Percentiles rank a stretch among this genome's conserved stretches.
Conservation (phyloP, 2,797 vertebrate species). For the Lacerta viridis region DNA sequence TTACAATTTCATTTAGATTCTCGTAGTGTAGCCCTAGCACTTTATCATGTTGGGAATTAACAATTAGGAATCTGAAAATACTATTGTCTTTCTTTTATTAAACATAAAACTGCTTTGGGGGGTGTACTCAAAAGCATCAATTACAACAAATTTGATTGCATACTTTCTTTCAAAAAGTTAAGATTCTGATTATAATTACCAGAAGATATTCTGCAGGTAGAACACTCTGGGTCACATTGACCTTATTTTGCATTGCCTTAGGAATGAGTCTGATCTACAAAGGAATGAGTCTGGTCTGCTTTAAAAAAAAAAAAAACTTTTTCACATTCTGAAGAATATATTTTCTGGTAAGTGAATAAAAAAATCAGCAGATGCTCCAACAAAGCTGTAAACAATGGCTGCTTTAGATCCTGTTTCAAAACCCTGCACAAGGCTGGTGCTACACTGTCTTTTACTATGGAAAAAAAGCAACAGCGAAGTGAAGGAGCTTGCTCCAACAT, state of each 20-base stretch:
- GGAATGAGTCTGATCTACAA: constrained; percentile 41
- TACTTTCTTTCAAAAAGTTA: constrained; percentile 74
- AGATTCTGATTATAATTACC: constrained; percentile 69
- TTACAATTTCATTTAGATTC: constrained; percentile 80
- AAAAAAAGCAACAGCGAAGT: constrained; percentile 14
- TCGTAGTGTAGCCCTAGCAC: constrained; percentile 71
- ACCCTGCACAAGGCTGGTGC: not conserved
- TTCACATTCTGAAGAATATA: not conserved
- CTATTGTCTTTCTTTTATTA: constrained; percentile 75
- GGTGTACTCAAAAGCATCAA: constrained; percentile 71
- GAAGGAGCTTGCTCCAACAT: not conserved
- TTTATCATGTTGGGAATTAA: constrained; percentile 80
- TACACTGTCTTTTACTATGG: not conserved
- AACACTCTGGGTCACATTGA: constrained; percentile 57
- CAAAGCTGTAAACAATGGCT: not conserved
- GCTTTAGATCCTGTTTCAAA: too few relatives aligned
- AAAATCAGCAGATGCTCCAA: not conserved
- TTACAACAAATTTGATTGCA: constrained; percentile 72
- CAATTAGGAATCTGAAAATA: constrained; percentile 77
- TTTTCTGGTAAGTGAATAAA: not conserved
- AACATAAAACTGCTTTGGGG: constrained; percentile 77
- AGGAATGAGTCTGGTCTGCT: not conserved
- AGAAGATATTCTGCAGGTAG: constrained; percentile 68
- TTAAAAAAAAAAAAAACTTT: too few relatives aligned
- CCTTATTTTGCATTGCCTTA: not conserved